Conservation (phyloP, 2,113 vertebrate genomes). For the Protomyctophum bolini region DNA sequence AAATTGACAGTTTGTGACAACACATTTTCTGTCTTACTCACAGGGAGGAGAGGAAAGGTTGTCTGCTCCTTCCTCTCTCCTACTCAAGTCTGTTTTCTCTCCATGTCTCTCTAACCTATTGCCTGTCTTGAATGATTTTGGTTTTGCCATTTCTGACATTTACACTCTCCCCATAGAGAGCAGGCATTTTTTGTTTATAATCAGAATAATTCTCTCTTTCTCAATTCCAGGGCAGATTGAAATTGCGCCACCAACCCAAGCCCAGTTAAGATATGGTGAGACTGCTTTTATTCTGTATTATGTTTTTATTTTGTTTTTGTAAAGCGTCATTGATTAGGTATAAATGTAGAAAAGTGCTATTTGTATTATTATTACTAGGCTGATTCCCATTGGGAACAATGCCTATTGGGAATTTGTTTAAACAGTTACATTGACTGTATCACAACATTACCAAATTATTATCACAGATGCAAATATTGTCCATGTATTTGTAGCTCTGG, state of each 20-base stretch:
- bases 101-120: neutral
- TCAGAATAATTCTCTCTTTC: neutral
- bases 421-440: no score
- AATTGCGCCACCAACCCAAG: constrained; percentile 65
- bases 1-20: neutral
- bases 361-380: no score
- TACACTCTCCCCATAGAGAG: constrained; percentile 4
- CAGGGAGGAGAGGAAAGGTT: constrained; percentile 6
- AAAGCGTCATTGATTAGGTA: neutral
- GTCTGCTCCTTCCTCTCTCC: no score
- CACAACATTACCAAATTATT: no score
- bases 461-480: no score
- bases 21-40: neutral
- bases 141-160: constrained; percentile 35
- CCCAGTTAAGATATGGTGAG: constrained; percentile 74
- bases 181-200: constrained; percentile 16
- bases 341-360: no score
- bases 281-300: neutral
- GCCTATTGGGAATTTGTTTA: no score
- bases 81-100: neutral
- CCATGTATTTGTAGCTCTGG: no score
- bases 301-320: neutral
- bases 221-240: constrained; percentile 63
- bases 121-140: neutral
- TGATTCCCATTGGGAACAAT: no score